Evolutionary conservation across 2,888 invertebrate species (phyloP), one percentile per base, ranked within the genome.

Genomic region (Euplexia lucipara): DNA sequence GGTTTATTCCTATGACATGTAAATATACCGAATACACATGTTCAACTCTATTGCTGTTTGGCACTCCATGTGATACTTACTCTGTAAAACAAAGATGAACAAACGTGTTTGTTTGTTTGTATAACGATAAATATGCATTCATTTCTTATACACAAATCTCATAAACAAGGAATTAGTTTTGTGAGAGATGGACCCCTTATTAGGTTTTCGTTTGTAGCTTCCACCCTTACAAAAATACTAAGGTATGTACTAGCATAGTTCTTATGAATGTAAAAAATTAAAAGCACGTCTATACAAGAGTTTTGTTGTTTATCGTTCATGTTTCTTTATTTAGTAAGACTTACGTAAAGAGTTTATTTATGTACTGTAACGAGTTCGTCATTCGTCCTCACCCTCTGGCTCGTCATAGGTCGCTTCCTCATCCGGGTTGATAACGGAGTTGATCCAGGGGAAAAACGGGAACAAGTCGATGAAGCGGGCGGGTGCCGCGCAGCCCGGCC

Each of bases 401-500:
- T 7, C 2, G 3, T 41, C 41, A 9, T 70, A 62, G n/a, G 16
- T 67, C 59, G 0, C n/a, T n/a, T 71, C 34, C 10, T 75, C 72
- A 4, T 74, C 63, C 1, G 42, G 18, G 52, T 57, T 69, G 8
- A 83, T 86, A 18, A 82, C 59, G 1, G 86, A 59, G 0, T 86
- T 74, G 9, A 92, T 82, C 92, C 92, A 92, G 0, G 70, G 67
- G 16, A 83, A 37, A 71, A 88, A 91, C 0, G 70, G 67, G 16
- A 65, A 66, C 9, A 91, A 56, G 53, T 89, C 85, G 0, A 92
- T 83, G 69, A 91, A 92, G 2, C 83, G 87, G n/a, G 83, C 66
- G 0, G 92, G 92, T 0, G 89, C 88, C 0, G 86, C 76, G 56
- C 92, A 92, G 0, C 92, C 91, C 0, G 92, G 91, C 0, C 92